A percentile compares a stretch with the other conserved stretches of the same genome.
phyloP scores from a whole-genome alignment of 2,113 vertebrate species.

The Prunella fulvescens region DNA sequence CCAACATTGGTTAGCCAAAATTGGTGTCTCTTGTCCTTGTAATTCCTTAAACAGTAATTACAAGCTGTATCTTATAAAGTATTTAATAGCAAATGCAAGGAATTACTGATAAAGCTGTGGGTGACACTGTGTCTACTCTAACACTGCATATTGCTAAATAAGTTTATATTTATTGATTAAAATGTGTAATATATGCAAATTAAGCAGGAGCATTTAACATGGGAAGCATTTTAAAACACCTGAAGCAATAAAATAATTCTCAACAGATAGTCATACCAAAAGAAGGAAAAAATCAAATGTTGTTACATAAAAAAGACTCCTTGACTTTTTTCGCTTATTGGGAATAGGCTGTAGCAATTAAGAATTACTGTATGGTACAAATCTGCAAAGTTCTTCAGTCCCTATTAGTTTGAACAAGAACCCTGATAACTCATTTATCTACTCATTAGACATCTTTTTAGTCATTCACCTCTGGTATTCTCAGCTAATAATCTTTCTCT shows the following conservation, averaged over 20 bases:
- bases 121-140: background rate
- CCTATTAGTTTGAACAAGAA: background rate
- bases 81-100: background rate
- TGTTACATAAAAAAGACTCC: background rate
- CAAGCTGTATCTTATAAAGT: constrained; percentile 27
- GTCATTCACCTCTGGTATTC: background rate
- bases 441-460: background rate
- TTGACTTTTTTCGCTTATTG: background rate
- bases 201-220: background rate
- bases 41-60: constrained; percentile 42
- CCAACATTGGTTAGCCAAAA: constrained; percentile 59
- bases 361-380: background rate
- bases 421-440: background rate
- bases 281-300: background rate
- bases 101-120: constrained; percentile 17
- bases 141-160: background rate
- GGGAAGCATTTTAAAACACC: background rate
- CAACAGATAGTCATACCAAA: background rate
- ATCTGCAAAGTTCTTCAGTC: background rate
- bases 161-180: background rate
- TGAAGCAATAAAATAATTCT: background rate
- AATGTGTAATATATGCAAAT: background rate
- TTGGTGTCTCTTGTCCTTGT: constrained; percentile 32
- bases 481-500: background rate
- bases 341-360: background rate